Conservation (phyloP, 2,888 invertebrate species). For the Dermolepida albohirtum region DNA sequence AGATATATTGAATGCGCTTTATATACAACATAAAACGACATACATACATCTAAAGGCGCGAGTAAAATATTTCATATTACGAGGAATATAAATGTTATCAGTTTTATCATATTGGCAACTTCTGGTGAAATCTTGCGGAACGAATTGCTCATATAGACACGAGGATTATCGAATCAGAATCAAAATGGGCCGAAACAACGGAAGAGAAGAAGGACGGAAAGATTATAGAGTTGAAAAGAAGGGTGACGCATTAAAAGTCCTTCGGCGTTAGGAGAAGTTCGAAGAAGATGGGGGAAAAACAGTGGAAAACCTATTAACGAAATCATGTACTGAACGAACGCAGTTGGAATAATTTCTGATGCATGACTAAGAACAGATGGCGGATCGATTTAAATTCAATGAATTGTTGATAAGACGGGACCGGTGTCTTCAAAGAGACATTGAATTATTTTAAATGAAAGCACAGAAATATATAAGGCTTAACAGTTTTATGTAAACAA, state of each 20-base stretch:
- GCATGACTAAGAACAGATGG: constrained; percentile 14
- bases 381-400: neutral
- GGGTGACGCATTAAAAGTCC: neutral
- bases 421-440: no score
- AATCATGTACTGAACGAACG: neutral
- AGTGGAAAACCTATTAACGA: constrained; percentile 17
- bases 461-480: no score
- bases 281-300: constrained; percentile 4
- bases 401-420: no score
- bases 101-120: constrained; percentile 2
- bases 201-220: neutral
- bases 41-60: no score
- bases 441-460: no score
- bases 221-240: neutral
- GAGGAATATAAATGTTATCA: constrained; percentile 8
- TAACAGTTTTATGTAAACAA: no score
- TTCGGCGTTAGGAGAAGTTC: neutral
- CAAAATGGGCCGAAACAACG: neutral
- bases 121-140: constrained; percentile 12
- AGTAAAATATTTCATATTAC: no score
- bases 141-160: constrained; percentile 12
- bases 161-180: constrained; percentile 13
- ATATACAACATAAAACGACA: no score
- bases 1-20: no score
- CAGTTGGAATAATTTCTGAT: neutral